These are phyloP conservation scores for Nemoura dubitans DNA, from an alignment of 2,888 invertebrate genomes.

Conservation along the genomic window DNA sequence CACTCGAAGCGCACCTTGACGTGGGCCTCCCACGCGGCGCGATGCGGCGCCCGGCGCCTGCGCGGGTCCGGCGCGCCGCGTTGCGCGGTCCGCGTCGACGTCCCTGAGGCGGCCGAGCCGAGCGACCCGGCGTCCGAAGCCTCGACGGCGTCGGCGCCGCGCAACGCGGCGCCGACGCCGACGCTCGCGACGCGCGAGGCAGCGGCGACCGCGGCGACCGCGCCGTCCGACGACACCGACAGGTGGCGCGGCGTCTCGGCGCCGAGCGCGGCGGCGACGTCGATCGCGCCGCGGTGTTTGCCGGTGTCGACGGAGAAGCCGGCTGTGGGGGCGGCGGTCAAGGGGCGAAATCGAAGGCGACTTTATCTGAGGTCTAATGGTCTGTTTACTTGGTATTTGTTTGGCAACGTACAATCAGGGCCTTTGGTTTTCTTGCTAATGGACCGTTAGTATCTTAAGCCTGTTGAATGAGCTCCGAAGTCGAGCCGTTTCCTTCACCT, in stretches of 20 bases:
- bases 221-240: conserved; percentile 42
- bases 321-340: conserved; percentile 43
- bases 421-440: no score
- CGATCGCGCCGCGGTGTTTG: conserved; percentile 41
- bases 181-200: not conserved
- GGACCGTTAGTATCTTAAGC: no score
- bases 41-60: not conserved
- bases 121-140: not conserved
- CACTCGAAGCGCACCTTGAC: not conserved
- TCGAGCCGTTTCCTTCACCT: no score
- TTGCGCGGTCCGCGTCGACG: not conserved
- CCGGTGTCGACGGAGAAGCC: conserved; percentile 43
- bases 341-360: conserved; percentile 18
- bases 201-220: conserved; percentile 27
- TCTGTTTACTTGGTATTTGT: no score
- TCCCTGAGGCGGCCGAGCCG: not conserved
- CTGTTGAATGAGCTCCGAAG: no score
- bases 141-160: not conserved
- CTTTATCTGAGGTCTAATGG: no score
- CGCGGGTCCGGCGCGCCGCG: not conserved
- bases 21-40: not conserved
- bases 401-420: no score
- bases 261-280: conserved; percentile 41
- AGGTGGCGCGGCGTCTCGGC: conserved; percentile 27
- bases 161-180: not conserved